A percentile compares a stretch with the other conserved stretches of the same genome.
Evolutionary conservation across 2,888 invertebrate genomes (phyloP).

Genomic region (Molorchus minor): DNA sequence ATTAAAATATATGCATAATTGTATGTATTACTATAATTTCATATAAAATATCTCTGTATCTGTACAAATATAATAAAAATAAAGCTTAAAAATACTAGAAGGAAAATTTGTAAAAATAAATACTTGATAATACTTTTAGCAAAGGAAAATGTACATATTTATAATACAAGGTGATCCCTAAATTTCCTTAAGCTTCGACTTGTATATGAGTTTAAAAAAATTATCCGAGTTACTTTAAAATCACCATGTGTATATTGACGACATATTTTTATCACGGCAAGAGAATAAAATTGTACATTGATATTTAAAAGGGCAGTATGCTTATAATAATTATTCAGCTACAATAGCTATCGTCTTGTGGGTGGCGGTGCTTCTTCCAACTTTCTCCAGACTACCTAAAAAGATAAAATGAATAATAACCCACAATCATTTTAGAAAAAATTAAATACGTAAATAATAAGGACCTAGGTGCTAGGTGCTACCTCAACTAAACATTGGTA

Average conservation of each 20-base stretch:
- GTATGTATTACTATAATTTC: too few species aligned
- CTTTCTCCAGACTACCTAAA: conserved; percentile 88
- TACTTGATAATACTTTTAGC: conserved; percentile 19
- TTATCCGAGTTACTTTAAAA: too few species aligned
- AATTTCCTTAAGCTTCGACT: too few species aligned
- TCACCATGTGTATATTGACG: conserved; percentile 4
- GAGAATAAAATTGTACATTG: conserved; percentile 23
- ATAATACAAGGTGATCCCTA: too few species aligned
- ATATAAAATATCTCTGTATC: conserved; percentile 15
- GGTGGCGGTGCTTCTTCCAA: conserved; percentile 83
- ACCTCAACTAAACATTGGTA: not conserved
- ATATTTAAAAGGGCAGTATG: not conserved
- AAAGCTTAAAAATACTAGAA: conserved; percentile 11
- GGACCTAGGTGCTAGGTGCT: not conserved
- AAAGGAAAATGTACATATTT: conserved; percentile 8
- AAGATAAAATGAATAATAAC: conserved; percentile 39
- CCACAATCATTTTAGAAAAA: not conserved
- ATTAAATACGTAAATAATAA: not conserved
- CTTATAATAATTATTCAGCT: not conserved
- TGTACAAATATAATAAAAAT: conserved; percentile 23
- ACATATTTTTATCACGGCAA: conserved; percentile 15
- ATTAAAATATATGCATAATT: too few species aligned
- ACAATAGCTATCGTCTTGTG: conserved; percentile 34
- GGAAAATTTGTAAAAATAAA: conserved; percentile 7
- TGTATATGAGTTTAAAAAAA: too few species aligned